Percentiles rank a stretch among this genome's conserved stretches.
phyloP scores from a whole-genome alignment of 2,797 vertebrate species.

The Atherinosoma microstoma region DNA sequence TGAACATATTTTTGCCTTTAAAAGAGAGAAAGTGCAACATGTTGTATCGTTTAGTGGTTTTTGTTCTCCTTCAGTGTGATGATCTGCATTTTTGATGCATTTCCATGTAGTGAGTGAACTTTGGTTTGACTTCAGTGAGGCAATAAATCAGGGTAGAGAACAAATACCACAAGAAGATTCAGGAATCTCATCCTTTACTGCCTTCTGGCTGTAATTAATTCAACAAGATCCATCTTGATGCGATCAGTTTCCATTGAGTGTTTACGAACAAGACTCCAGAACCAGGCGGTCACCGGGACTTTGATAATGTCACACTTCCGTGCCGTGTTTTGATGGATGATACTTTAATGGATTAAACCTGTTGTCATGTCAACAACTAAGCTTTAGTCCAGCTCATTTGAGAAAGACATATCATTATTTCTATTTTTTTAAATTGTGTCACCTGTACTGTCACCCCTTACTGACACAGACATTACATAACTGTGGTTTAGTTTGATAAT shows the following conservation, averaged over 20 bases:
- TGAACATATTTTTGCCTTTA: not conserved
- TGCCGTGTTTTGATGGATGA: not conserved
- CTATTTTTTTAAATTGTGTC: not conserved
- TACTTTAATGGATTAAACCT: not conserved
- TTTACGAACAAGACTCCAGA: conserved; percentile 11
- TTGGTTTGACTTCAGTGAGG: not conserved
- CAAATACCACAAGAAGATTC: conserved; percentile 53
- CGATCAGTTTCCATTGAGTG: conserved; percentile 29
- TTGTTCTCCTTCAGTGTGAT: not conserved
- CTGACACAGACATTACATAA: not conserved
- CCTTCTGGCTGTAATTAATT: conserved; percentile 33
- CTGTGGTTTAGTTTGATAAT: not conserved
- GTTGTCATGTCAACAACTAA: not conserved
- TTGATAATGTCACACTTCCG: not conserved
- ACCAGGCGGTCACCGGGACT: not conserved
- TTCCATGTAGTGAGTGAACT: not conserved
- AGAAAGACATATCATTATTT: not conserved
- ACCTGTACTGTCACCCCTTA: not conserved
- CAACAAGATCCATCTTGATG: conserved; percentile 47
- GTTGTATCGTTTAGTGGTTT: not conserved
- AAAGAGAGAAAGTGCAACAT: not conserved
- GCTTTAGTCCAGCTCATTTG: no score
- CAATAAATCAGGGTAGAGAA: conserved; percentile 29
- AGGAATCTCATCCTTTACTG: conserved; percentile 16
- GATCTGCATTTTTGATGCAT: not conserved